phyloP scores from a whole-genome alignment of 1,140 invertebrate species.

The Eriocheir sinensis region DNA sequence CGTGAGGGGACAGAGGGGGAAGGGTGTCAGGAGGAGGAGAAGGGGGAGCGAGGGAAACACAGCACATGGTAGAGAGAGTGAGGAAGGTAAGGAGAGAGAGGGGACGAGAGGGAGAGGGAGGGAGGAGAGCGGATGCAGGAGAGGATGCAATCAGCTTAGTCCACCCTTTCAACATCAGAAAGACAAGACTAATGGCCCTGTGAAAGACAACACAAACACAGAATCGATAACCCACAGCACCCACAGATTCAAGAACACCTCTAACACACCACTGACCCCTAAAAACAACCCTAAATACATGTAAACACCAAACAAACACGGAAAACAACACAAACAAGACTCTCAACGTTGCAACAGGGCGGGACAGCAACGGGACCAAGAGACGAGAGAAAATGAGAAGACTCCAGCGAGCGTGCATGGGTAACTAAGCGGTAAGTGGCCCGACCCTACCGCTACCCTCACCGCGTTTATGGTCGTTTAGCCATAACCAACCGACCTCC shows the following conservation, averaged over 20 bases:
- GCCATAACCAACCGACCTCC: slow-evolving; percentile 59
- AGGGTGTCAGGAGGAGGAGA: not conserved
- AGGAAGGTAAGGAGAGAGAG: not conserved
- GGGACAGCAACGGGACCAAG: no score
- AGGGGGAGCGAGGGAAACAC: not conserved
- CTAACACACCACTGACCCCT: no score
- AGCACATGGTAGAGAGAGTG: slow-evolving; percentile 27
- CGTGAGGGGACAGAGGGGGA: not conserved
- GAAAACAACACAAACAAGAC: not conserved
- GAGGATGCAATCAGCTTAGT: not conserved
- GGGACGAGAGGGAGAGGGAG: slow-evolving; percentile 46
- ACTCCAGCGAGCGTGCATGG: slow-evolving; percentile 46
- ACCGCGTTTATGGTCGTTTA: slow-evolving; percentile 48
- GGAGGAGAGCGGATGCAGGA: not conserved
- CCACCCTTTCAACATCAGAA: not conserved
- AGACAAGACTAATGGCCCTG: not conserved
- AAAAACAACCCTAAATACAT: not conserved
- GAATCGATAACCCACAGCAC: not conserved
- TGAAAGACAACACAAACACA: not conserved
- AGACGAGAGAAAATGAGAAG: slow-evolving; percentile 36
- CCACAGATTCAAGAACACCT: no score
- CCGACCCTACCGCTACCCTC: slow-evolving; percentile 20
- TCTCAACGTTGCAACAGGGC: not conserved
- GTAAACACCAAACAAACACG: not conserved
- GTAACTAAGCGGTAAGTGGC: slow-evolving; percentile 54